A percentile compares a stretch with the other conserved stretches of the same genome.
These are phyloP conservation scores for Chironomus tentans DNA, from an alignment of 2,888 invertebrate genomes.

Conservation along the genomic window DNA sequence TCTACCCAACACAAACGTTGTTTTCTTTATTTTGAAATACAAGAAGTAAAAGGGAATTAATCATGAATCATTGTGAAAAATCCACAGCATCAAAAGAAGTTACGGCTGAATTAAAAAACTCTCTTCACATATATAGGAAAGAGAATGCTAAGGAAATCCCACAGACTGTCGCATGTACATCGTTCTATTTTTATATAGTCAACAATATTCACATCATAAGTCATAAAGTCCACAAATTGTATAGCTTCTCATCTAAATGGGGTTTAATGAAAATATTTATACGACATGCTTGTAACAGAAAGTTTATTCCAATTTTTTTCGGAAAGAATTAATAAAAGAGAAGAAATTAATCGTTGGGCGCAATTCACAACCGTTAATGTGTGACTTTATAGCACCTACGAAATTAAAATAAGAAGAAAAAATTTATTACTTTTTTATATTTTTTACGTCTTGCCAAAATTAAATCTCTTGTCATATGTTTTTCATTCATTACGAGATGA, in stretches of 20 bases:
- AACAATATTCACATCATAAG: not conserved
- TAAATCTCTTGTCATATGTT: not conserved
- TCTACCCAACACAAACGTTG: too few species aligned
- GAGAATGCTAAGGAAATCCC: constrained; percentile 16
- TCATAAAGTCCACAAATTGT: not conserved
- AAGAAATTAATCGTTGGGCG: not conserved
- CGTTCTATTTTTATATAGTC: constrained; percentile 17
- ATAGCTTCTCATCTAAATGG: not conserved
- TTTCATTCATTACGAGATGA: not conserved
- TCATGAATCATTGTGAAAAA: not conserved
- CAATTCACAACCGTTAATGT: not conserved
- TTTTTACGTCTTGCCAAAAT: too few species aligned
- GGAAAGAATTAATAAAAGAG: not conserved
- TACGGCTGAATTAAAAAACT: not conserved
- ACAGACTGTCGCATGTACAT: not conserved
- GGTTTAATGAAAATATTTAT: not conserved
- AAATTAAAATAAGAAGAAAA: not conserved
- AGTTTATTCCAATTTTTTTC: not conserved
- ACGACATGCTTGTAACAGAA: not conserved
- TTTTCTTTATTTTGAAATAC: too few species aligned
- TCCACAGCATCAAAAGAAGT: too few species aligned
- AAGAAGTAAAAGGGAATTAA: not conserved
- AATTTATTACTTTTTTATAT: too few species aligned
- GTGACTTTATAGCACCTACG: not conserved
- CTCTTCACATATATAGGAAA: not conserved